Percentiles rank a stretch among this genome's conserved stretches.
Conservation (phyloP, 2,113 vertebrate species). For the Leuciscus idus region DNA sequence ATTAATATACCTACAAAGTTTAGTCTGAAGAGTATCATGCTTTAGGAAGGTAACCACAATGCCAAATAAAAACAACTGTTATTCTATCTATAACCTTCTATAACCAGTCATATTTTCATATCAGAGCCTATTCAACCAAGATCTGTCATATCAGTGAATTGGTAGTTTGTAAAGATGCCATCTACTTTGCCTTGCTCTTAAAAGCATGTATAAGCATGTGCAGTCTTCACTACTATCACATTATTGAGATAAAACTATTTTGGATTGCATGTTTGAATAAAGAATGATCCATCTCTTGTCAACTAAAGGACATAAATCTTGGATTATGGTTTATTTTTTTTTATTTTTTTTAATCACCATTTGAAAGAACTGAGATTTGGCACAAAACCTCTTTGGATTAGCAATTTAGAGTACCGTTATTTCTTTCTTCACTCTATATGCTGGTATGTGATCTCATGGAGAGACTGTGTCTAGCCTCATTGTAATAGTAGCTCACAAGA, state of each 20-base stretch:
- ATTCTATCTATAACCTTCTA: constrained; percentile 34
- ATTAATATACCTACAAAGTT: constrained; percentile 21
- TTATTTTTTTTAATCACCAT: too few relatives aligned
- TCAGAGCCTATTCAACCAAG: constrained; percentile 10
- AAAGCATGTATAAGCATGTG: constrained; percentile 24
- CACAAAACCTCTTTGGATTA: constrained; percentile 52
- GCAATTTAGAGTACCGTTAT: constrained; percentile 30
- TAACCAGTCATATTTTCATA: constrained; percentile 8
- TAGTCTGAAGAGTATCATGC: constrained; percentile 68
- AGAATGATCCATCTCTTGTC: not conserved
- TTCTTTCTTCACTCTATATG: constrained; percentile 28
- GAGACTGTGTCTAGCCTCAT: constrained; percentile 12
- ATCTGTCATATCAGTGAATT: not conserved
- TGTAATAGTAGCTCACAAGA: constrained; percentile 4
- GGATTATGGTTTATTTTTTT: constrained; percentile 9
- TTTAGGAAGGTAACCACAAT: constrained; percentile 57
- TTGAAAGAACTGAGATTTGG: constrained; percentile 59
- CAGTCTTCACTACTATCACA: not conserved
- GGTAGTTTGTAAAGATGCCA: constrained; percentile 18
- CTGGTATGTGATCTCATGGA: constrained; percentile 41
- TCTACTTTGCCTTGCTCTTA: constrained; percentile 41
- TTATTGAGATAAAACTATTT: not conserved
- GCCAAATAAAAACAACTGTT: constrained; percentile 40
- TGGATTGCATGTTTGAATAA: not conserved
- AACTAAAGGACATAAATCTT: constrained; percentile 5